Evolutionary conservation across 2,113 vertebrate species (phyloP), one percentile per base, ranked within the genome.

Genomic region (Sakesphorus luctuosus): DNA sequence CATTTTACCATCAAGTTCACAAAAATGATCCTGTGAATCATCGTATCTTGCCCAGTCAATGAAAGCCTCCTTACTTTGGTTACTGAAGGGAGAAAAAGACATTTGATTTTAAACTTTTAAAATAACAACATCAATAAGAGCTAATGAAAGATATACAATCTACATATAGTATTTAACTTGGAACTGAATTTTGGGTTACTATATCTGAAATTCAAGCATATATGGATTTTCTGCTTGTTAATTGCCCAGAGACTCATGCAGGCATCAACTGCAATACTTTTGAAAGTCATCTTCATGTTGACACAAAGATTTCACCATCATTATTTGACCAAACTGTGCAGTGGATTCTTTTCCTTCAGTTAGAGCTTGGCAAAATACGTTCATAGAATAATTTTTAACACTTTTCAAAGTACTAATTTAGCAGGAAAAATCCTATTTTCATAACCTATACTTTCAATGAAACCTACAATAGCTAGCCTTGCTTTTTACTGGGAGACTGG

Each of bases 41-140:
- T 99, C 99, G 1, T 99, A 99, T 97, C 99, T 98, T 75, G 99
- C 99, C 99, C 99, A 99, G 97, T 99, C 99, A 93, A 98, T 99
- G 88, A 99, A 99, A 61, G 99, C 99, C 97, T 99, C 98, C 97
- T 99, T 99, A 96, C 98, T 99, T 98, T 99, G 99, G 97, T 99
- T 98, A 97, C 99, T 99, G 97, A 72, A 85, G 68, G 90, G 77
- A 81, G 58, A 58, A 96, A 92, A 83, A 84, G n/a, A 90, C 11
- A 84, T 66, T 59, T 40, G 0, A 77, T 76, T 91, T 96, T 71
- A 87, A 90, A 87, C 40, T 76, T 90, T 20, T 50, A 74, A 84
- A 93, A 44, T 61, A 82, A 68, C 43, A 91, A 69, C 15, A 23
- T 73, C 40, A 75, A 4, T n/a, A 69, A 89, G 36, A 95, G 19